Percentiles rank a stretch among this genome's conserved stretches.
Evolutionary conservation across 2,888 invertebrate species (phyloP).

Genomic region (Drosophila nr. perissopoda): DNA sequence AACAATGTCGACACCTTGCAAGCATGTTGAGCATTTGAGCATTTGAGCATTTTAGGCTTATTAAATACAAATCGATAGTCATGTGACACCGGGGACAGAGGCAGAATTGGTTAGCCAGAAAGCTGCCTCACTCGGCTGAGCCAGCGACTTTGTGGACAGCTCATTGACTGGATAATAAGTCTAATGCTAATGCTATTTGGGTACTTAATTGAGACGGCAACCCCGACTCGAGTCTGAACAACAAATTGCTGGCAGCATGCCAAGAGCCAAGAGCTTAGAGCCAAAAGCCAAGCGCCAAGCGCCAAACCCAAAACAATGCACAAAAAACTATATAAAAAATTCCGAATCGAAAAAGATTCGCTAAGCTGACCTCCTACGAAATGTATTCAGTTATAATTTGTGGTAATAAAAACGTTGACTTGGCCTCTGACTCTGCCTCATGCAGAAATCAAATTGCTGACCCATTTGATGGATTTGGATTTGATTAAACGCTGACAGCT

Average conservation of each 20-base stretch:
- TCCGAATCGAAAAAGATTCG: slow-evolving; percentile 12
- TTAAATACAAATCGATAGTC: slow-evolving; percentile 69
- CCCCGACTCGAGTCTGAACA: slow-evolving; percentile 15
- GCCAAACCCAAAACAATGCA: slow-evolving; percentile 3
- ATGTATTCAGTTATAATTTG: slow-evolving; percentile 73
- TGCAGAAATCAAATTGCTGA: slow-evolving; percentile 48
- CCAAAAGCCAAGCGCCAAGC: slow-evolving; percentile 5
- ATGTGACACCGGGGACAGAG: slow-evolving; percentile 57
- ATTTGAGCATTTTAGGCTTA: slow-evolving; percentile 54
- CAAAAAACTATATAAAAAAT: not conserved
- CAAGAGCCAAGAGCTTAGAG: slow-evolving; percentile 5
- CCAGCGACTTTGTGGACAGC: slow-evolving; percentile 15
- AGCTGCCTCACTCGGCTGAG: not conserved
- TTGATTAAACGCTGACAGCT: slow-evolving; percentile 34
- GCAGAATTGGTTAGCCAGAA: slow-evolving; percentile 22
- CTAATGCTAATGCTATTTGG: slow-evolving; percentile 47
- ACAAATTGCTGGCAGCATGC: slow-evolving; percentile 29
- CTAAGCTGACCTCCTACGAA: slow-evolving; percentile 54
- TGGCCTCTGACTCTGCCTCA: slow-evolving; percentile 2
- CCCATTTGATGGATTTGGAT: slow-evolving; percentile 64
- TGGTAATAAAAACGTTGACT: slow-evolving; percentile 60
- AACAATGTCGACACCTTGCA: slow-evolving; percentile 65
- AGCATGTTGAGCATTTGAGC: slow-evolving; percentile 39
- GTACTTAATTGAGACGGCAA: slow-evolving; percentile 51
- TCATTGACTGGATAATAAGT: slow-evolving; percentile 57